A percentile compares a stretch with the other conserved stretches of the same genome.
Evolutionary conservation across 2,113 vertebrate species (phyloP).

Genomic region (Butorides virescens): DNA sequence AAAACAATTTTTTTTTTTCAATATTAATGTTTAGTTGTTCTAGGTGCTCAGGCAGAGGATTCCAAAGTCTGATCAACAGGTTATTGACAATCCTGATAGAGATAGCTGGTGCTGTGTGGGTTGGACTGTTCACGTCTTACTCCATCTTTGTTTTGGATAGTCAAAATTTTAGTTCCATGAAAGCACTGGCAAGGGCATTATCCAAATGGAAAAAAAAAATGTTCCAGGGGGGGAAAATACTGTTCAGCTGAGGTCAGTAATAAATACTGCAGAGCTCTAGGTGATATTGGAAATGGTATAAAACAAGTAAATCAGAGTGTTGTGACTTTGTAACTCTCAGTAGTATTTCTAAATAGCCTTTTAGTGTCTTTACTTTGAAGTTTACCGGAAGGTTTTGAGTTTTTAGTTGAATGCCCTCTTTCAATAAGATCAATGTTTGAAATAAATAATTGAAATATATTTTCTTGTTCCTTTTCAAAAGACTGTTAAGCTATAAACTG

Average conservation of each 20-base stretch:
- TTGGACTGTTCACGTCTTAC: background rate
- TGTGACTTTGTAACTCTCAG: background rate
- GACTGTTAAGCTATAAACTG: background rate
- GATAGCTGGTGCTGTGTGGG: fast-evolving
- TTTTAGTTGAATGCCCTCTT: background rate
- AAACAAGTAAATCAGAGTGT: background rate
- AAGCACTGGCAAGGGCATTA: background rate
- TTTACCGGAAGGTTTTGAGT: background rate
- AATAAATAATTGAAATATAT: background rate
- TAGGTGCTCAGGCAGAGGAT: background rate
- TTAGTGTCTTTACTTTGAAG: background rate
- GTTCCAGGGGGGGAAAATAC: background rate
- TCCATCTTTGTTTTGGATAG: background rate
- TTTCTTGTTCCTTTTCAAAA: background rate
- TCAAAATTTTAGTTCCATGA: background rate
- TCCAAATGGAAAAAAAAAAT: background rate
- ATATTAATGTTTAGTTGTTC: background rate
- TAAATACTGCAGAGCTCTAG: background rate
- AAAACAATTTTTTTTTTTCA: background rate
- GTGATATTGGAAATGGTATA: background rate
- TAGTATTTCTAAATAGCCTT: background rate
- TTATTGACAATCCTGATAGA: background rate
- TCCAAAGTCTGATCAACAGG: background rate
- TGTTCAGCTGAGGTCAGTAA: background rate
- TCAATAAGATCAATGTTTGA: background rate